These are phyloP conservation scores for Notothenia coriiceps DNA, from an alignment of 2,113 vertebrate species.

Conservation along the genomic window DNA sequence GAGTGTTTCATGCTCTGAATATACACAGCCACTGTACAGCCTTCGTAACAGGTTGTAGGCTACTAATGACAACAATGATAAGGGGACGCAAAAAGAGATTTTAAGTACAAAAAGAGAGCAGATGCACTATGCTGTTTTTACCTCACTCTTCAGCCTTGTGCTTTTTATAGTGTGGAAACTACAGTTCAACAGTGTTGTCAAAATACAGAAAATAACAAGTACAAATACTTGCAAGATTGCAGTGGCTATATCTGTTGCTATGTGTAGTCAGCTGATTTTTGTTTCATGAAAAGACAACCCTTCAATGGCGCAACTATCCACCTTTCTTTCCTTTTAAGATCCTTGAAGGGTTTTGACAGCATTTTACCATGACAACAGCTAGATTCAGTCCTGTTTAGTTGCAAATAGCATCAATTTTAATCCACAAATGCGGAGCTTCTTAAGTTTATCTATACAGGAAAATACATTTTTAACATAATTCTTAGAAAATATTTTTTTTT, in stretches of 20 bases:
- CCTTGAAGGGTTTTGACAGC: constrained; percentile 17
- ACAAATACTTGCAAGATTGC: neutral
- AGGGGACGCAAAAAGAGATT: constrained; percentile 1
- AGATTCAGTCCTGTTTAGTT: constrained; percentile 17
- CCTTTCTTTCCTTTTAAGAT: constrained; percentile 19
- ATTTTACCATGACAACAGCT: constrained; percentile 32
- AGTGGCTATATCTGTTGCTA: constrained; percentile 5
- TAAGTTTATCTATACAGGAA: constrained; percentile 43
- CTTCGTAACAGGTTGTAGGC: constrained; percentile 3
- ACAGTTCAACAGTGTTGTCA: neutral
- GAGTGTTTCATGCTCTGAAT: neutral
- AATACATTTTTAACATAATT: constrained; percentile 3
- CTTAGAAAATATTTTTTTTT: too few species aligned
- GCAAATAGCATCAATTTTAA: constrained; percentile 42
- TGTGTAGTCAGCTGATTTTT: constrained; percentile 31
- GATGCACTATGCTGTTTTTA: neutral
- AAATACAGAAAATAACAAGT: too few species aligned
- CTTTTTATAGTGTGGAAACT: neutral
- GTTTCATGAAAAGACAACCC: neutral
- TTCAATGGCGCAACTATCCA: neutral
- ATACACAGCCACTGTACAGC: neutral
- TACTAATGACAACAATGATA: neutral
- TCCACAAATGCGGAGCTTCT: constrained; percentile 46
- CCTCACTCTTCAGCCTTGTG: neutral
- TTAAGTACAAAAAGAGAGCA: constrained; percentile 1